Conservation (phyloP, 2,797 vertebrate genomes). For the Serranus cabrilla region DNA sequence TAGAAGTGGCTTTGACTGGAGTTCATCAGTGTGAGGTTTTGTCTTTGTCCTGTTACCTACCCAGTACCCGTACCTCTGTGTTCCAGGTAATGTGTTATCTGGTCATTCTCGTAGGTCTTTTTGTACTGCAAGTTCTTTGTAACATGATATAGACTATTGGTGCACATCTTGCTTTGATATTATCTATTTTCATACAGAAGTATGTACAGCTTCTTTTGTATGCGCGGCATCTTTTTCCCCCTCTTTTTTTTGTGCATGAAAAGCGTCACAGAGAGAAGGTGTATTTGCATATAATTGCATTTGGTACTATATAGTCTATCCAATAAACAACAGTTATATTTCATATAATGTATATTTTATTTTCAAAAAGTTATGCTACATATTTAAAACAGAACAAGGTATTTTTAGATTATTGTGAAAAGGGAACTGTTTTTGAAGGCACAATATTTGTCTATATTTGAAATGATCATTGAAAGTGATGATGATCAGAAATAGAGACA, state of each 20-base stretch:
- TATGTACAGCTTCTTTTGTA: slow-evolving; percentile 86
- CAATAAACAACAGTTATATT: slow-evolving; percentile 88
- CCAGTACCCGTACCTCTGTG: slow-evolving; percentile 70
- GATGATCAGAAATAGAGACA: slow-evolving; percentile 79
- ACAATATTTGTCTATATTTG: slow-evolving; percentile 80
- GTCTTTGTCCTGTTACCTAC: slow-evolving; percentile 66
- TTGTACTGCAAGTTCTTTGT: slow-evolving; percentile 84
- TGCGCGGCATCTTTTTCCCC: slow-evolving; percentile 69
- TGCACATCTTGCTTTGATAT: slow-evolving; percentile 87
- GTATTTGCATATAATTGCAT: slow-evolving; percentile 87
- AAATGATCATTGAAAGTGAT: slow-evolving; percentile 69
- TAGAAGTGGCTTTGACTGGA: slow-evolving; percentile 45
- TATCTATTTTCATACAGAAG: slow-evolving; percentile 89
- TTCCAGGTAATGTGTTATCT: slow-evolving; percentile 77
- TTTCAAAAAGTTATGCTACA: slow-evolving; percentile 82
- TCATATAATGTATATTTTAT: slow-evolving; percentile 90
- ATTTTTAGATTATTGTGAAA: slow-evolving; percentile 89
- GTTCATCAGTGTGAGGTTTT: slow-evolving; percentile 45
- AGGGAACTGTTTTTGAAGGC: slow-evolving; percentile 82
- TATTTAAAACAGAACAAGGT: slow-evolving; percentile 88
- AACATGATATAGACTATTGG: slow-evolving; percentile 81
- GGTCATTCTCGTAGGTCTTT: slow-evolving; percentile 79
- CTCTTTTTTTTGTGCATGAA: slow-evolving; percentile 81
- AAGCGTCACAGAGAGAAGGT: slow-evolving; percentile 75
- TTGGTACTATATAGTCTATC: slow-evolving; percentile 88